phyloP scores from a whole-genome alignment of 2,888 invertebrate species.

The Dynastes grantii region DNA sequence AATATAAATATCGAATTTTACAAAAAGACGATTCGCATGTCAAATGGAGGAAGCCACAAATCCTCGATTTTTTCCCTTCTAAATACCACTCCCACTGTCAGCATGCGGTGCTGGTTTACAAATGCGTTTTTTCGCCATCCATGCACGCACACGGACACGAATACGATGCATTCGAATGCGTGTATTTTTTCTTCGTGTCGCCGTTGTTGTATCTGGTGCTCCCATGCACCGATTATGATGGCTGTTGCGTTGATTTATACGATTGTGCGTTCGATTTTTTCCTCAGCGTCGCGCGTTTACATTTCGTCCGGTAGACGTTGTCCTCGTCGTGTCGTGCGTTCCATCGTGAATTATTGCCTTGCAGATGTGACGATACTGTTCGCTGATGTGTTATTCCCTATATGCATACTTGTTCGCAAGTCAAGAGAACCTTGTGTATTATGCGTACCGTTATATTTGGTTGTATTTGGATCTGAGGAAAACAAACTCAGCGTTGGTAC shows the following conservation, averaged over 20 bases:
- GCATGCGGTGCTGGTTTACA: slow-evolving; percentile 35
- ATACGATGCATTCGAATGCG: slow-evolving; percentile 27
- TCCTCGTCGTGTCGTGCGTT: slow-evolving; percentile 29
- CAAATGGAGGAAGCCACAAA: slow-evolving; percentile 47
- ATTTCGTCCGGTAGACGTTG: slow-evolving; percentile 36
- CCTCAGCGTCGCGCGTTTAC: neutral
- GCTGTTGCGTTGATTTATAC: slow-evolving; percentile 50
- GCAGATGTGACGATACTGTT: slow-evolving; percentile 47
- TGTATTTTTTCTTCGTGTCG: slow-evolving; percentile 32
- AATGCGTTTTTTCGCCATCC: slow-evolving; percentile 37
- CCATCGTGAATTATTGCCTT: slow-evolving; percentile 50
- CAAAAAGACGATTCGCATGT: slow-evolving; percentile 43
- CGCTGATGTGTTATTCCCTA: slow-evolving; percentile 20
- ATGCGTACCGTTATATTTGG: neutral
- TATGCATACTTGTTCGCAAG: slow-evolving; percentile 2
- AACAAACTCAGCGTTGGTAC: no score
- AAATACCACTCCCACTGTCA: slow-evolving; percentile 43
- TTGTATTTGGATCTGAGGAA: no score
- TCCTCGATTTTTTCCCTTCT: slow-evolving; percentile 29
- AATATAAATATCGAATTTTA: slow-evolving; percentile 37
- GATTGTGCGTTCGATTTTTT: slow-evolving; percentile 48
- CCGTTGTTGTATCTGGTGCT: slow-evolving; percentile 36
- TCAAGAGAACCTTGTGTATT: neutral
- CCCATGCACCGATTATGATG: slow-evolving; percentile 46
- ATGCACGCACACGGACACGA: neutral